These are phyloP conservation scores for Eupithecia centaureata DNA, from an alignment of 2,888 invertebrate genomes.

Conservation along the genomic window DNA sequence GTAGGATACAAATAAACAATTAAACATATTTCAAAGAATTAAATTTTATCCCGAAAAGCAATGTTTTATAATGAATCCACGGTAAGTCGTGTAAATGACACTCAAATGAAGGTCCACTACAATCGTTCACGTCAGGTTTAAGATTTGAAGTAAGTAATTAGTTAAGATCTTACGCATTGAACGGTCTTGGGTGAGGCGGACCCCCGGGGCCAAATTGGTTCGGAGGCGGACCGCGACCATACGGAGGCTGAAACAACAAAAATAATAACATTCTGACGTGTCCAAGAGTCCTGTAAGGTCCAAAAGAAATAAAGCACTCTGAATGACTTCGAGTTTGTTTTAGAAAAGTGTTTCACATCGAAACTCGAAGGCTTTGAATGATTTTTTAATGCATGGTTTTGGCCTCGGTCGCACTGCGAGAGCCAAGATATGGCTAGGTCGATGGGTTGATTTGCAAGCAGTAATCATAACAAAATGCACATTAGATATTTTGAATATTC, in stretches of 20 bases:
- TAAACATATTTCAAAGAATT: too few relatives aligned
- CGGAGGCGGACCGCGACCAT: conserved; percentile 63
- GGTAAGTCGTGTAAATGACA: background rate
- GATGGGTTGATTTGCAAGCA: background rate
- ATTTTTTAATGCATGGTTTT: background rate
- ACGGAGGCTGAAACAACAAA: conserved; percentile 57
- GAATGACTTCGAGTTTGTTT: too few relatives aligned
- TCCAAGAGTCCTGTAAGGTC: too few relatives aligned
- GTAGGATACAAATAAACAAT: too few relatives aligned
- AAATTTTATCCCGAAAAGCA: background rate
- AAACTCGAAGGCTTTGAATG: background rate
- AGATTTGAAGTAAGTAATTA: background rate
- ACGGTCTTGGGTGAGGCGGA: conserved; percentile 62
- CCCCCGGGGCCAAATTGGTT: conserved; percentile 58
- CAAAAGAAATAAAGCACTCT: too few relatives aligned
- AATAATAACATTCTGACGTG: conserved; percentile 5
- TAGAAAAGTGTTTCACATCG: too few relatives aligned
- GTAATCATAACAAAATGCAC: too few relatives aligned
- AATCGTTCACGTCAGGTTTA: too few relatives aligned
- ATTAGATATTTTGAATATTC: too few relatives aligned
- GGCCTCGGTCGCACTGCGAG: background rate
- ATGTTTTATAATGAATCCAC: too few relatives aligned
- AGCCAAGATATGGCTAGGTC: background rate
- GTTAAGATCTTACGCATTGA: conserved; percentile 44
- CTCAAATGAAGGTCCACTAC: background rate